Base-by-base conservation (phyloP, 2,888 invertebrate species). In the Drosophila mimetica region DNA sequence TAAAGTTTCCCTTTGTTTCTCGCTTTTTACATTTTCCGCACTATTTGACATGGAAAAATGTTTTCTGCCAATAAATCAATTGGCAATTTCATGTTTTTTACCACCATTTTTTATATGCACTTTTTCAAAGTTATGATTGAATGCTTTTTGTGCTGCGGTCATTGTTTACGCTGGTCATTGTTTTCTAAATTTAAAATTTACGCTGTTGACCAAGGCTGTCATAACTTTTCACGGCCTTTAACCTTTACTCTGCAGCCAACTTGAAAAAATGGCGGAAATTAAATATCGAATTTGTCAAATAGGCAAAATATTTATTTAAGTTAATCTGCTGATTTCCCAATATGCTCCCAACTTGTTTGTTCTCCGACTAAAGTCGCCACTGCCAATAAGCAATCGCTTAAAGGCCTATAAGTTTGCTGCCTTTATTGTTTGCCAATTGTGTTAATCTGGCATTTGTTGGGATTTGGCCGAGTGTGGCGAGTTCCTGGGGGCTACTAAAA, bases 341-440 rank as follows among this genome's bases (percentile, higher is more conserved):
- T 46, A n/a, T 54, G 22, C 25, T 25, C 13, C 4, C 39, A 11
- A 7, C 0, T 8, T 9, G 14, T 14, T 37, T 25, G n/a, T 1
- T 1, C 13, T 11, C 11, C 28, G 13, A 14, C 3, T n/a, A 20
- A 44, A 30, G 18, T 11, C 16, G 46, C 41, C 28, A 13, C 39
- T 30, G 22, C 8, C 52, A 28, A 50, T 55, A 50, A 51, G 37
- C 42, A 32, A 70, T 52, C 64, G 77, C 86, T 79, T 73, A 60
- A 71, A 77, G 77, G 69, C 32, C 60, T 41, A 67, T 77, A 77
- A 79, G 75, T 67, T 78, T 72, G 78, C 60, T 75, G 59, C 70
- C 66, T 78, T 88, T 85, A 85, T 88, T 88, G 85, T 87, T 86
- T 86, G 77, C 79, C 85, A 86, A 85, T 85, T 86, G 85, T 82